A percentile compares a stretch with the other conserved stretches of the same genome.
These are phyloP conservation scores for Lamproptera curius DNA, from an alignment of 2,888 invertebrate species.

Conservation along the genomic window DNA sequence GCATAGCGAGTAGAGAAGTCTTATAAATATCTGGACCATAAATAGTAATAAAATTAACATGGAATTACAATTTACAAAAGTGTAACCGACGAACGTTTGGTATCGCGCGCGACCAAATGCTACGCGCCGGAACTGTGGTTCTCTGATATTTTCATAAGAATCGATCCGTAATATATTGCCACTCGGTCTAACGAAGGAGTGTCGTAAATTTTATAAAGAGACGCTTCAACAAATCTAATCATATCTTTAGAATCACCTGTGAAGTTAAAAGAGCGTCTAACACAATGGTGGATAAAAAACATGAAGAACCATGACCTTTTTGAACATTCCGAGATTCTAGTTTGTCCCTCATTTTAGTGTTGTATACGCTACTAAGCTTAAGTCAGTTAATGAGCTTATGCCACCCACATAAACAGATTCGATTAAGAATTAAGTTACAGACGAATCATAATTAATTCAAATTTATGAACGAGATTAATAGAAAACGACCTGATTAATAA, in stretches of 20 bases:
- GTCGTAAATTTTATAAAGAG: constrained; percentile 2
- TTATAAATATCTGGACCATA: constrained; percentile 35
- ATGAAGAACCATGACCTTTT: no score
- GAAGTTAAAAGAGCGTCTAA: neutral
- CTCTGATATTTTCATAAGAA: constrained; percentile 1
- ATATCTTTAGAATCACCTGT: neutral
- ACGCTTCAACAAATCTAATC: neutral
- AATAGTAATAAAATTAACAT: constrained; percentile 62
- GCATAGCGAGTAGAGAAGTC: constrained; percentile 10
- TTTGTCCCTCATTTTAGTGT: neutral
- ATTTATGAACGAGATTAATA: neutral
- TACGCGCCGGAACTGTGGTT: constrained; percentile 10
- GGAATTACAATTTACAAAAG: constrained; percentile 49
- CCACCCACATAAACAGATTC: neutral
- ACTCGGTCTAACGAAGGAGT: constrained; percentile 22
- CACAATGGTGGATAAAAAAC: constrained; percentile 17
- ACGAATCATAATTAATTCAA: neutral
- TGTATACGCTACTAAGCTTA: neutral
- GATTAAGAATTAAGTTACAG: neutral
- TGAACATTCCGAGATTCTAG: no score
- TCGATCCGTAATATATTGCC: constrained; percentile 6
- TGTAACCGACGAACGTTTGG: constrained; percentile 17
- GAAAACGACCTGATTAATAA: neutral
- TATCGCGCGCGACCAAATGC: constrained; percentile 12
- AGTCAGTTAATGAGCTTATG: neutral